These are phyloP conservation scores for Actenoides hombroni DNA, from an alignment of 2,113 vertebrate genomes.

Conservation along the genomic window DNA sequence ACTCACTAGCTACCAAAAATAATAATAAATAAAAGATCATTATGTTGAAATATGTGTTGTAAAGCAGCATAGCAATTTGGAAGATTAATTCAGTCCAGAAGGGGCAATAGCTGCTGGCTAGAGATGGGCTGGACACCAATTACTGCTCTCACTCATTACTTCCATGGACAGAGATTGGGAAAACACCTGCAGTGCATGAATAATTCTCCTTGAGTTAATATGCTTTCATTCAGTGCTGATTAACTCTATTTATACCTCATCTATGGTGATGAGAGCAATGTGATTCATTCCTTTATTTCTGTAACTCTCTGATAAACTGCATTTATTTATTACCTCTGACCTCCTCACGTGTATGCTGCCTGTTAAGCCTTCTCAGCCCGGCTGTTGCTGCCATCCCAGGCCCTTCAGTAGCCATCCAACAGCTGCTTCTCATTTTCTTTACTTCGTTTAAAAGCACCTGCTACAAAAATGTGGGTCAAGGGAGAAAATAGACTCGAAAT, in stretches of 20 bases:
- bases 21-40: slow-evolving; percentile 62
- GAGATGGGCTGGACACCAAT: slow-evolving; percentile 65
- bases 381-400: slow-evolving; percentile 1
- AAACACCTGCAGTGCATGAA: slow-evolving; percentile 60
- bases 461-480: neutral
- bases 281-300: slow-evolving; percentile 60
- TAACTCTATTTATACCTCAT: slow-evolving; percentile 63
- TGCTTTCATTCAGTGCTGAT: slow-evolving; percentile 49
- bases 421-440: slow-evolving; percentile 30
- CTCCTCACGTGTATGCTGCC: neutral
- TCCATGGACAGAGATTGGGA: slow-evolving; percentile 32
- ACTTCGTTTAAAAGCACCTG: neutral
- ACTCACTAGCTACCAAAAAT: slow-evolving; percentile 53
- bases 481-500: neutral
- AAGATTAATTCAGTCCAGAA: slow-evolving; percentile 64
- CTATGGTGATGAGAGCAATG: slow-evolving; percentile 6
- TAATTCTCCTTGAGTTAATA: slow-evolving; percentile 63
- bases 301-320: slow-evolving; percentile 36
- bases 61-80: slow-evolving; percentile 52
- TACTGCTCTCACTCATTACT: slow-evolving; percentile 49
- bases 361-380: neutral
- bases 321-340: slow-evolving; percentile 57
- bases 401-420: neutral
- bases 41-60: slow-evolving; percentile 62
- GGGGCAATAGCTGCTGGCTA: slow-evolving; percentile 59